Evolutionary conservation across 2,797 vertebrate species (phyloP).

Genomic region (Chiropotes sagulatus): DNA sequence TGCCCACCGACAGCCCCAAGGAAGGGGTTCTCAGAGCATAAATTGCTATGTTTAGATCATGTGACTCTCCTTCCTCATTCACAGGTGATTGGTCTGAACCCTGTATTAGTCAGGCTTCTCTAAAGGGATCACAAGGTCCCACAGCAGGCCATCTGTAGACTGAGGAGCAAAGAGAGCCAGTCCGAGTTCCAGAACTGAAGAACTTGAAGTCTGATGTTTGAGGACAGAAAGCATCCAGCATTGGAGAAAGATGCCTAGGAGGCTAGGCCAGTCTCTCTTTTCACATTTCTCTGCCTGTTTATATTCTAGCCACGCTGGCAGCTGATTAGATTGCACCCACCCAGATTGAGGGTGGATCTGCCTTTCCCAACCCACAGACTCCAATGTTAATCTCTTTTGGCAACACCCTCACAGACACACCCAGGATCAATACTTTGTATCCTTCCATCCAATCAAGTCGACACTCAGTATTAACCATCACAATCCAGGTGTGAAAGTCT

Average conservation of each 20-base stretch:
- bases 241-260: background rate
- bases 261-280: background rate
- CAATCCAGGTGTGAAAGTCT: background rate
- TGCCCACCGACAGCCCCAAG: background rate
- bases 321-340: background rate
- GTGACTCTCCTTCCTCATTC: background rate
- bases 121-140: background rate
- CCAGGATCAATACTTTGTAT: background rate
- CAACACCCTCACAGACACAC: background rate
- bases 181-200: background rate
- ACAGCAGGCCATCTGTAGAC: background rate
- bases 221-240: background rate
- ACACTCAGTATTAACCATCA: background rate
- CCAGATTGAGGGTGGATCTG: background rate
- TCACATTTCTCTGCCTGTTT: background rate
- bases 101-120: background rate
- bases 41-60: background rate
- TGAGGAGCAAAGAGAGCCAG: background rate
- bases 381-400: background rate
- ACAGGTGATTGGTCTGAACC: background rate
- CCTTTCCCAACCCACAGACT: background rate
- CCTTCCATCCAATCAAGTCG: background rate
- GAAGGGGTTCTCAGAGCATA: background rate
- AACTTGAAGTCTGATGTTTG: background rate
- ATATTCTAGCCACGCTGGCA: background rate